Evolutionary conservation across 2,888 invertebrate genomes (phyloP).

Genomic region (Diarsia dahlii): DNA sequence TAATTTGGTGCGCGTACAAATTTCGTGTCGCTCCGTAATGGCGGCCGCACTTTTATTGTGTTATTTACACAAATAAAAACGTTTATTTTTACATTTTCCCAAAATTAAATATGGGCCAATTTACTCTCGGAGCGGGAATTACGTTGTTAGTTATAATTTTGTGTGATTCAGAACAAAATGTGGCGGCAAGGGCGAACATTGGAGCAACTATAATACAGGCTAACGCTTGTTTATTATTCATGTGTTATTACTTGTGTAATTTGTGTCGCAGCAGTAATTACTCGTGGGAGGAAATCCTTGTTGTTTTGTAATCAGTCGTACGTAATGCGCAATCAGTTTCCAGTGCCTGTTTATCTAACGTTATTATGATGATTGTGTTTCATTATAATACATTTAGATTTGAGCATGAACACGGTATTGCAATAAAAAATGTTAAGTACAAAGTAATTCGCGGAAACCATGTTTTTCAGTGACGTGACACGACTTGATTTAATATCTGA

Average conservation of each 20-base stretch:
- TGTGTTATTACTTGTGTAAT: slow-evolving; percentile 85
- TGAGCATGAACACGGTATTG: slow-evolving; percentile 70
- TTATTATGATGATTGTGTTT: slow-evolving; percentile 85
- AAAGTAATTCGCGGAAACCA: slow-evolving; percentile 73
- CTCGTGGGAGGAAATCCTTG: slow-evolving; percentile 84
- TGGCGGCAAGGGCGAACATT: slow-evolving; percentile 52
- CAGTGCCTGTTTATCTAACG: slow-evolving; percentile 81
- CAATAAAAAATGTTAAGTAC: slow-evolving; percentile 67
- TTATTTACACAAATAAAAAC: slow-evolving; percentile 91
- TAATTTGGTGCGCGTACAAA: slow-evolving; percentile 87
- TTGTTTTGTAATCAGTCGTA: slow-evolving; percentile 85
- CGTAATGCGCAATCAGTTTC: slow-evolving; percentile 81
- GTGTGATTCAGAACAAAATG: slow-evolving; percentile 74
- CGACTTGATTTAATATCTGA: slow-evolving; percentile 48
- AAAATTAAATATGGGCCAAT: slow-evolving; percentile 90
- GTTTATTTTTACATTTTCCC: slow-evolving; percentile 91
- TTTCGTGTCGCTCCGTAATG: slow-evolving; percentile 84
- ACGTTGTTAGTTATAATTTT: slow-evolving; percentile 84
- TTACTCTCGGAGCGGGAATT: slow-evolving; percentile 81
- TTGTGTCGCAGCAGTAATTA: slow-evolving; percentile 84
- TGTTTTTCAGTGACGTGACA: slow-evolving; percentile 53
- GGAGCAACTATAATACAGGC: slow-evolving; percentile 24
- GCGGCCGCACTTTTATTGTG: slow-evolving; percentile 88
- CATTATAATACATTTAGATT: slow-evolving; percentile 86
- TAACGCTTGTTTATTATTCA: slow-evolving; percentile 77